Percentiles rank a stretch among this genome's conserved stretches.
Conservation (phyloP, 2,888 invertebrate genomes). For the Pyrgus malvae region DNA sequence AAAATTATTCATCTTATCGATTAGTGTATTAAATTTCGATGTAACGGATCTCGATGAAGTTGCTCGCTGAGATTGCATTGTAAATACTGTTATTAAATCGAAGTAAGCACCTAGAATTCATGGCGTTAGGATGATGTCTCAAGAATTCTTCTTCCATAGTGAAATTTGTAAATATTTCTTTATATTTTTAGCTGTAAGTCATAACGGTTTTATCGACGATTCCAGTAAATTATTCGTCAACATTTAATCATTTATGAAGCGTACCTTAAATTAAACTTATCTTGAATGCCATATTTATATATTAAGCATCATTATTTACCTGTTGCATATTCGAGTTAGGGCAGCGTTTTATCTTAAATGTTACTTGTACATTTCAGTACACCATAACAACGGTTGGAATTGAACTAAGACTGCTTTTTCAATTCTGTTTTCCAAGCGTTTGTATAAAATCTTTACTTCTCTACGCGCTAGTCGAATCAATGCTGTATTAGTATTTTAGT, state of each 20-base stretch:
- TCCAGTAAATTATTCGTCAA: constrained; percentile 74
- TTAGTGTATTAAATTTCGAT: constrained; percentile 47
- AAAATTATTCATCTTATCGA: constrained; percentile 50
- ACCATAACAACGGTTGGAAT: constrained; percentile 64
- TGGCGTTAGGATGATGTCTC: constrained; percentile 57
- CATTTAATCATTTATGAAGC: constrained; percentile 74
- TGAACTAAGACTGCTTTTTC: constrained; percentile 77
- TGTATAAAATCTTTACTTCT: constrained; percentile 44
- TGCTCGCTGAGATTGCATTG: constrained; percentile 64
- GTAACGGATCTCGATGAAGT: constrained; percentile 61
- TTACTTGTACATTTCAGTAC: constrained; percentile 42
- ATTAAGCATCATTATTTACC: constrained; percentile 70
- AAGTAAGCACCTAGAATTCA: constrained; percentile 63
- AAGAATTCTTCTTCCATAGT: constrained; percentile 78
- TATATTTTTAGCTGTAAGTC: constrained; percentile 61
- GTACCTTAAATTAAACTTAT: constrained; percentile 77
- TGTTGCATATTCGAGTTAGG: constrained; percentile 45
- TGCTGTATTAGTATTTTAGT: constrained; percentile 26
- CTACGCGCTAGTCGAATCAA: constrained; percentile 44
- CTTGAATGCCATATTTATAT: constrained; percentile 80
- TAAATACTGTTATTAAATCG: constrained; percentile 75
- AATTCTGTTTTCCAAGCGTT: constrained; percentile 49
- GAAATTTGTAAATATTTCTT: constrained; percentile 80
- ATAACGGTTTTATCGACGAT: constrained; percentile 72
- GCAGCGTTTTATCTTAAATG: constrained; percentile 41